A percentile compares a stretch with the other conserved stretches of the same genome.
Conservation (phyloP, 2,888 invertebrate species). For the Helleia helle region DNA sequence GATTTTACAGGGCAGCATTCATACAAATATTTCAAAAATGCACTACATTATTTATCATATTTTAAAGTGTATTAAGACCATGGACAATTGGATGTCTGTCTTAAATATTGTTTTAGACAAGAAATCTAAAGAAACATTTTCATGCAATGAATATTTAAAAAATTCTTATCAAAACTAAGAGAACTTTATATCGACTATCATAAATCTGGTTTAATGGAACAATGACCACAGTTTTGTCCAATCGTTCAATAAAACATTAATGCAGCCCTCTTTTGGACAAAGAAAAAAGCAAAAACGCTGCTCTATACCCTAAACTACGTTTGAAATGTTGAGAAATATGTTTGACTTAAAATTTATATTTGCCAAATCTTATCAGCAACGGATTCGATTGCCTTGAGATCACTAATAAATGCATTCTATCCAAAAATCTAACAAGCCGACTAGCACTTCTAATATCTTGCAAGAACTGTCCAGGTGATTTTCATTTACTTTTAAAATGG, state of each 20-base stretch:
- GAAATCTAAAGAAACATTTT: neutral
- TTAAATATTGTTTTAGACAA: neutral
- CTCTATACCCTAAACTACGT: conserved; percentile 10
- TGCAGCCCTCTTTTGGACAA: neutral
- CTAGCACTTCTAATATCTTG: conserved; percentile 17
- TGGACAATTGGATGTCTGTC: neutral
- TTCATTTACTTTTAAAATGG: conserved; percentile 5
- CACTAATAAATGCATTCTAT: conserved; percentile 63
- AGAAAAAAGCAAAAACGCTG: conserved; percentile 5
- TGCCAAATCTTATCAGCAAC: conserved; percentile 29
- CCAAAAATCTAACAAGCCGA: conserved; percentile 22
- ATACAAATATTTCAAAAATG: conserved; percentile 5
- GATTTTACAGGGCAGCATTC: neutral
- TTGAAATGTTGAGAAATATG: conserved; percentile 17
- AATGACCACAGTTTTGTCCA: neutral
- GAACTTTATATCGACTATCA: conserved; percentile 1
- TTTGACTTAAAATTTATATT: conserved; percentile 23
- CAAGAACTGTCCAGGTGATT: conserved; percentile 1
- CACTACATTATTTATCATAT: neutral
- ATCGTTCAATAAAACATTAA: neutral
- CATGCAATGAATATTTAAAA: neutral
- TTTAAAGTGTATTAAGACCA: neutral
- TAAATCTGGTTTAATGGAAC: neutral
- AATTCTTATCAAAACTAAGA: conserved; percentile 6
- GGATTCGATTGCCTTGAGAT: conserved; percentile 51